Percentiles rank a stretch among this genome's conserved stretches.
Conservation (phyloP, 2,888 invertebrate genomes). For the Caenorhabditis sinica region DNA sequence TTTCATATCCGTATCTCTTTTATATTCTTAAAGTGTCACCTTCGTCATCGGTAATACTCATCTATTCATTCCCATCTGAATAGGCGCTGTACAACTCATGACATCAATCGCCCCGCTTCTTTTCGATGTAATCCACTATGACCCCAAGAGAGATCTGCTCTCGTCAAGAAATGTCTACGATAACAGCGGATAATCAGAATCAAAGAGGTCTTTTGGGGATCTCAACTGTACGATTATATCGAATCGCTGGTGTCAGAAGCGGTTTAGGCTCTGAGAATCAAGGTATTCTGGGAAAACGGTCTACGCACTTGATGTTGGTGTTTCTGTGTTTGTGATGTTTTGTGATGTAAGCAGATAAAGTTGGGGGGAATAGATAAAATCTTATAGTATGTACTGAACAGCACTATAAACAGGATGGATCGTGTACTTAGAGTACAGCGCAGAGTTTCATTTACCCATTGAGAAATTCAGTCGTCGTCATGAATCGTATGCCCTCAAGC, state of each 20-base stretch:
- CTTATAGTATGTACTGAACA: too few species aligned
- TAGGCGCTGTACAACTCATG: conserved; percentile 27
- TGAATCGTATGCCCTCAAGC: too few species aligned
- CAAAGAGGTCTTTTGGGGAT: background rate
- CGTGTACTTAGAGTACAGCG: too few species aligned
- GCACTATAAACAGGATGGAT: too few species aligned
- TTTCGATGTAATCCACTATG: conserved; percentile 23
- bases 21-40: conserved; percentile 14
- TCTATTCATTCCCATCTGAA: conserved; percentile 36
- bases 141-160: conserved; percentile 13
- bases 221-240: conserved; percentile 18
- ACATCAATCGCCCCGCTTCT: conserved; percentile 21
- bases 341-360: conserved; percentile 3
- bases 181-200: conserved; percentile 15
- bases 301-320: background rate
- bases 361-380: background rate
- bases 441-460: too few species aligned
- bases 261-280: conserved; percentile 5
- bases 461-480: too few species aligned
- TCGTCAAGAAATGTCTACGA: background rate
- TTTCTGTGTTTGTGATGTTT: background rate
- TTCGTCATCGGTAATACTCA: conserved; percentile 31
- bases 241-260: conserved; percentile 14
- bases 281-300: conserved; percentile 12
- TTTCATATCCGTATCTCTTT: background rate